These are phyloP conservation scores for Nilaparvata lugens DNA, from an alignment of 1,140 invertebrate genomes.

Conservation along the genomic window DNA sequence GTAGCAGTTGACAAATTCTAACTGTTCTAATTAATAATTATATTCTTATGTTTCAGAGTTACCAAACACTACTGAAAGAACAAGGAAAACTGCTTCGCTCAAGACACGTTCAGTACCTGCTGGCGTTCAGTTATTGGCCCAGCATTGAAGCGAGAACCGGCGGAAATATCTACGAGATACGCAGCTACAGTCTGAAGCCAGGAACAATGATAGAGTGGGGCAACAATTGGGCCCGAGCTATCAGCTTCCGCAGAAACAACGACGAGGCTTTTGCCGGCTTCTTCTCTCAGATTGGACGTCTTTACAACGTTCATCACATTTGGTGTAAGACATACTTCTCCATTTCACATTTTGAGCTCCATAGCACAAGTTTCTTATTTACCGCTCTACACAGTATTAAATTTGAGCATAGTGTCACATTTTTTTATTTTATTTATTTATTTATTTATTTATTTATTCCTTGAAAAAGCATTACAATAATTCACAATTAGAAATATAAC, in stretches of 20 bases:
- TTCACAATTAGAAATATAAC: no score
- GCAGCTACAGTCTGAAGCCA: constrained; percentile 81
- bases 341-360: no score
- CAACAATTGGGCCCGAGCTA: constrained; percentile 95
- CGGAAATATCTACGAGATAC: constrained; percentile 88
- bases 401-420: no score
- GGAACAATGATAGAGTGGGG: constrained; percentile 99
- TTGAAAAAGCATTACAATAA: no score
- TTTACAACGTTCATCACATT: constrained; percentile 96
- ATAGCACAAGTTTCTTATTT: no score
- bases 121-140: constrained; percentile 87
- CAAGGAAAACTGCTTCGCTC: constrained; percentile 76
- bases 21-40: background rate
- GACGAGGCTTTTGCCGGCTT: constrained; percentile 92
- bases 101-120: constrained; percentile 82
- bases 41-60: constrained; percentile 54
- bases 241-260: constrained; percentile 81
- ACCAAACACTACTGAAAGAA: constrained; percentile 65
- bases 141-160: constrained; percentile 58
- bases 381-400: no score
- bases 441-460: no score
- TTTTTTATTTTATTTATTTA: no score
- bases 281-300: constrained; percentile 91
- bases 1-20: no score
- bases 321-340: constrained; percentile 93